phyloP scores from a whole-genome alignment of 2,113 vertebrate species.

The Pseudorasbora parva region DNA sequence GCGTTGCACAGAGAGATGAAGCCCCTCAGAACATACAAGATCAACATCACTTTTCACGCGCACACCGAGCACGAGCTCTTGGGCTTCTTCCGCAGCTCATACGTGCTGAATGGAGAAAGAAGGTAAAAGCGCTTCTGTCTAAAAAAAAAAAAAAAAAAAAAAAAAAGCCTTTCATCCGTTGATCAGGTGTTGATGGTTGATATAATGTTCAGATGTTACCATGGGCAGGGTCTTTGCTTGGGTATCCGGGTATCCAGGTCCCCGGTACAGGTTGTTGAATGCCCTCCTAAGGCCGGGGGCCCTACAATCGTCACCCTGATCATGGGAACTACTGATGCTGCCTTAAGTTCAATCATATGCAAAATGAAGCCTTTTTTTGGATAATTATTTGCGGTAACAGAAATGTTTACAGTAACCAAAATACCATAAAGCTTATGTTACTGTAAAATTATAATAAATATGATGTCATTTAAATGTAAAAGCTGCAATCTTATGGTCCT shows the following conservation, averaged over 20 bases:
- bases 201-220: not conserved
- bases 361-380: not conserved
- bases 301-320: not conserved
- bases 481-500: not conserved
- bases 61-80: constrained; percentile 92
- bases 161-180: not conserved
- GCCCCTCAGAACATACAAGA: constrained; percentile 83
- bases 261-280: no score
- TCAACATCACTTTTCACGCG: constrained; percentile 90
- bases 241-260: no score
- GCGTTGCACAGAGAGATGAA: constrained; percentile 89
- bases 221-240: not conserved
- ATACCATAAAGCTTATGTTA: not conserved
- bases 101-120: constrained; percentile 85
- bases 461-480: not conserved
- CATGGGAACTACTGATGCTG: not conserved
- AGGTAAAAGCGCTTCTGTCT: constrained; percentile 73
- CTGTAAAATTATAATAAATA: not conserved
- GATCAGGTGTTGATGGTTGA: not conserved
- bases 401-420: not conserved
- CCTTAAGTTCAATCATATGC: not conserved
- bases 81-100: constrained; percentile 95
- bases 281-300: no score
- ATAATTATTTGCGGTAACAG: not conserved
- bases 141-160: no score